phyloP scores from a whole-genome alignment of 2,797 vertebrate species.

The Anguilla obscura region DNA sequence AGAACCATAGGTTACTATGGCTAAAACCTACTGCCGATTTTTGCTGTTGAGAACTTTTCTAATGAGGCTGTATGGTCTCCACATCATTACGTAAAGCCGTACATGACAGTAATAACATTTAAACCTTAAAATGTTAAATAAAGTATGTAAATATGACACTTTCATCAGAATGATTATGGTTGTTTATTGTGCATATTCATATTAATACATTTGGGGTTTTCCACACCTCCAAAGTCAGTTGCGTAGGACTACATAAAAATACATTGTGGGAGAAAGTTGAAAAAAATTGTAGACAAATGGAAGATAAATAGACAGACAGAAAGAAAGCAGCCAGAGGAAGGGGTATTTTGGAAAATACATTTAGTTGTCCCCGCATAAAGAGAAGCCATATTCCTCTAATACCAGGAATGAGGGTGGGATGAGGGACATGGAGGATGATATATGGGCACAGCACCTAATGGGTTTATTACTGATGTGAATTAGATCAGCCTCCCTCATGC shows the following conservation, averaged over 20 bases:
- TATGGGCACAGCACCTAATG: neutral
- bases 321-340: neutral
- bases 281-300: neutral
- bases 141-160: neutral
- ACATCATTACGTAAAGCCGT: neutral
- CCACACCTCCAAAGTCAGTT: neutral
- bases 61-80: neutral
- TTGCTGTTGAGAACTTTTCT: neutral
- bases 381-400: neutral
- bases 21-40: neutral
- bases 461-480: constrained; percentile 16
- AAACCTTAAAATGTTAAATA: neutral
- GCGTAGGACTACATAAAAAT: neutral
- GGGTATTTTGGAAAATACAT: neutral
- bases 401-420: neutral
- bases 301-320: neutral
- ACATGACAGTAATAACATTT: neutral
- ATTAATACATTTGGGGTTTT: neutral
- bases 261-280: too few species aligned
- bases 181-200: neutral
- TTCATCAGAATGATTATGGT: neutral
- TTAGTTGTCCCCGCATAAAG: neutral
- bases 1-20: neutral
- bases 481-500: neutral
- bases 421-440: neutral